Base-by-base conservation (phyloP, 2,888 invertebrate species). In the Nebria brevicollis region DNA sequence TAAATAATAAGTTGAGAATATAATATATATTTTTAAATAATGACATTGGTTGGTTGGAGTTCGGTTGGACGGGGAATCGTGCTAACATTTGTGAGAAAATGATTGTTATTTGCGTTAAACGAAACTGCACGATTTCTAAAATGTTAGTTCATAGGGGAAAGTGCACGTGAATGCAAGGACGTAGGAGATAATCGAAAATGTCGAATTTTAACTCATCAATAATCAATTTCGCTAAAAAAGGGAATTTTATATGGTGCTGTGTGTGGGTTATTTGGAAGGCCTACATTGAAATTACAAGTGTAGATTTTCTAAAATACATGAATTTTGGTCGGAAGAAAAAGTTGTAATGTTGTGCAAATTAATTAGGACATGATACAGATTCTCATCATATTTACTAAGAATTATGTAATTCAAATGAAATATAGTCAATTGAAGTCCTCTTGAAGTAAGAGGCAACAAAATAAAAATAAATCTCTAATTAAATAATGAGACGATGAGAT, bases 61-160 rank as follows among this genome's bases (percentile, higher is more conserved):
- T 54, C 8, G 11, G 54, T 54, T 54, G 54, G 54, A 54, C 54
- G 54, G 54, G 54, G 54, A 54, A 70, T 20, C 75, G 80, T 80
- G 64, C 72, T 75, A 80, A 75, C 80, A 80, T 80, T 80, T 80
- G 75, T 80, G 80, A 70, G 80, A 80, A 80, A 75, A 80, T 80
- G 70, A 80, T 80, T 80, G 75, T 80, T 80, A 80, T 80, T 80
- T 74, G 25, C 25, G 54, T 78, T 74, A 75, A 80, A 75, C 74
- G 79, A 72, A 75, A 75, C 72, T 75, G 80, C 80, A 80, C 64
- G 80, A 80, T 80, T 80, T 80, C 80, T 80, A 80, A 80, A 80
- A 80, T 80, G 80, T 75, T 80, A 80, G 73, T 79, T 68, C 70
- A 64, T 68, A 80, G 75, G 80, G 75, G 74, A 80, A 80, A 73